Evolutionary conservation across 1,140 invertebrate genomes (phyloP).

Genomic region (Drosophila asahinai): DNA sequence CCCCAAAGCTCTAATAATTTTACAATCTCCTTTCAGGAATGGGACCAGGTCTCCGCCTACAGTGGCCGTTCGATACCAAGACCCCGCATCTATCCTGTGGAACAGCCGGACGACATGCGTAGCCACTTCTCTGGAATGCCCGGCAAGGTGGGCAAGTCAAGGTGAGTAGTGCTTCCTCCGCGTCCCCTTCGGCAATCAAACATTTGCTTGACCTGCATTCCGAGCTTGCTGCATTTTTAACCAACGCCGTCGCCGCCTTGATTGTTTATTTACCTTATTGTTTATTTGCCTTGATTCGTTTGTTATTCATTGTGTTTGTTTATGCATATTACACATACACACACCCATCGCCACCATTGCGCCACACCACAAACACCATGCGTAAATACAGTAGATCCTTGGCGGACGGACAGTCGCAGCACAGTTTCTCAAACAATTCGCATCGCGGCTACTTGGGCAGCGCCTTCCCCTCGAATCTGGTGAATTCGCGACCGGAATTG

Average conservation of each 20-base stretch:
- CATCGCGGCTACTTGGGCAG: conserved; percentile 89
- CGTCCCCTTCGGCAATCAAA: conserved; percentile 14
- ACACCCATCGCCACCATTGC: neutral
- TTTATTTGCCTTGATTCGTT: conserved; percentile 60
- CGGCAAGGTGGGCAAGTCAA: conserved; percentile 86
- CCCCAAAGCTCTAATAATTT: too few relatives aligned
- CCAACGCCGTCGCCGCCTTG: conserved; percentile 2
- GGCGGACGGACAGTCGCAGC: conserved; percentile 93
- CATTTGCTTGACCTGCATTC: conserved; percentile 48
- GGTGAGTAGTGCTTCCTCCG: conserved; percentile 69
- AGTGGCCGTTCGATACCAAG: conserved; percentile 95
- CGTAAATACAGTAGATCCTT: conserved; percentile 86
- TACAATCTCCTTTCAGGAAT: conserved; percentile 87
- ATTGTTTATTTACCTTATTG: conserved; percentile 40
- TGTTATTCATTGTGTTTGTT: conserved; percentile 59
- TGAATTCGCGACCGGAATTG: conserved; percentile 92
- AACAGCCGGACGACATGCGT: conserved; percentile 90
- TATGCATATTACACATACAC: conserved; percentile 38
- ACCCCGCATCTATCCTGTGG: conserved; percentile 91
- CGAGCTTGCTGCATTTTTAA: conserved; percentile 41
- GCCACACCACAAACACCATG: neutral
- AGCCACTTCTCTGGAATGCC: conserved; percentile 87
- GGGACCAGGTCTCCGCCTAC: conserved; percentile 97
- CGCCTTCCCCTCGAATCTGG: conserved; percentile 90
- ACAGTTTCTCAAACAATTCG: conserved; percentile 93